Evolutionary conservation across 2,888 invertebrate genomes (phyloP), one percentile per base, ranked within the genome.

Genomic region (Drosophila subsilvestris): DNA sequence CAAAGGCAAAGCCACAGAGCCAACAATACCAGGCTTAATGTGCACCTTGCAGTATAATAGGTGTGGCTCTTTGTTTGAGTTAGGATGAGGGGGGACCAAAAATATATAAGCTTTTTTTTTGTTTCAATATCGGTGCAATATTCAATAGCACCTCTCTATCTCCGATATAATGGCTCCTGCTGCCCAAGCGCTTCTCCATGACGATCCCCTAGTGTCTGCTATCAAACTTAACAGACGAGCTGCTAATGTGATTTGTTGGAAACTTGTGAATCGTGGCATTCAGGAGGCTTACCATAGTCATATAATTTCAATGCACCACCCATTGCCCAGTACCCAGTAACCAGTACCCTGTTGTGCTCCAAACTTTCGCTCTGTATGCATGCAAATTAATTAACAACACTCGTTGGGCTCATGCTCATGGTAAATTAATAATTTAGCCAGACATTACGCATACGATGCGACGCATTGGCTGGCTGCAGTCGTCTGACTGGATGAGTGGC

Each of bases 371-470:
- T 37, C 44, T 43, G 20, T 51, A 47, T 66, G 69, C 63, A 60
- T 74, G 76, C 76, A 85, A 83, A 85, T 83, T 85, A 83, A 83
- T 83, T 85, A 83, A 85, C 83, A 73, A 47, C 66, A 55, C 63
- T 72, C 55, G 51, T 53, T 48, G 63, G 53, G 45, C 63, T 27
- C 27, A 27, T 44, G 55, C 56, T 62, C 75, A 72, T 68, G 72
- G 74, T 75, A 63, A 70, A 77, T 83, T 75, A 80, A 86, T 79
- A 83, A 83, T 86, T 83, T 77, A 80, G 67, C 78, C 69, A 74
- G 71, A 69, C 81, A 84, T 81, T 79, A 77, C 75, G 75, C 72
- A 85, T 74, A 75, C 82, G 78, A 63, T 58, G 54, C 54, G 32
- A 14, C 3, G 14, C 37, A n/a, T 37, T n/a, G 37, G n/a, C 37